phyloP scores from a whole-genome alignment of 2,888 invertebrate genomes.

The Oscheius sp. region DNA sequence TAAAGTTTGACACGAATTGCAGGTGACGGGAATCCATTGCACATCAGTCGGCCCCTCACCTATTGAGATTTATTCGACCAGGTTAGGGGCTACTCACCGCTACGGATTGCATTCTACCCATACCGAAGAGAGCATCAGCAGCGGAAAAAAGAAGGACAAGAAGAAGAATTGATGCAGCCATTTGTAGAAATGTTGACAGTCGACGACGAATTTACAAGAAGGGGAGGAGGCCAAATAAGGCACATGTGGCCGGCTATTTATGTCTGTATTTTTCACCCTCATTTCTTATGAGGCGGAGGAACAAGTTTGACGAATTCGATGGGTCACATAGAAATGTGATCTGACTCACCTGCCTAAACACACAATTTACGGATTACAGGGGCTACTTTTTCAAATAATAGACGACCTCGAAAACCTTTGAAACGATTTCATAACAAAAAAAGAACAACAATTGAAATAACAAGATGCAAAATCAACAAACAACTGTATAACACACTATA shows the following conservation, averaged over 20 bases:
- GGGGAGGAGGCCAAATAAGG: not conserved
- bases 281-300: slow-evolving; percentile 28
- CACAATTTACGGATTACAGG: slow-evolving; percentile 31
- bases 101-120: slow-evolving; percentile 28
- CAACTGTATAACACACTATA: slow-evolving; percentile 38
- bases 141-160: not conserved
- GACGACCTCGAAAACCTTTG: no score
- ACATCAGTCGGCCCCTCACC: slow-evolving; percentile 13
- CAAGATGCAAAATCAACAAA: slow-evolving; percentile 26
- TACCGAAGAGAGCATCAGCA: slow-evolving; percentile 12
- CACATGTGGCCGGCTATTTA: no score
- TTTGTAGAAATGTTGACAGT: not conserved
- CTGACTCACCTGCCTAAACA: slow-evolving; percentile 27
- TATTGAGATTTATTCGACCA: no score
- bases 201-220: not conserved
- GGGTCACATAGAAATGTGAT: not conserved
- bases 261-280: not conserved
- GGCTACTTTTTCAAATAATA: not conserved
- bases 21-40: slow-evolving; percentile 27
- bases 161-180: not conserved
- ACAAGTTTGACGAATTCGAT: slow-evolving; percentile 21
- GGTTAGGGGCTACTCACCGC: not conserved
- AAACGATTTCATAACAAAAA: not conserved
- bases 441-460: slow-evolving; percentile 8
- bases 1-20: slow-evolving; percentile 24